Percentiles rank a stretch among this genome's conserved stretches.
phyloP scores from a whole-genome alignment of 2,113 vertebrate species.

The Ctenodactylus gundi region DNA sequence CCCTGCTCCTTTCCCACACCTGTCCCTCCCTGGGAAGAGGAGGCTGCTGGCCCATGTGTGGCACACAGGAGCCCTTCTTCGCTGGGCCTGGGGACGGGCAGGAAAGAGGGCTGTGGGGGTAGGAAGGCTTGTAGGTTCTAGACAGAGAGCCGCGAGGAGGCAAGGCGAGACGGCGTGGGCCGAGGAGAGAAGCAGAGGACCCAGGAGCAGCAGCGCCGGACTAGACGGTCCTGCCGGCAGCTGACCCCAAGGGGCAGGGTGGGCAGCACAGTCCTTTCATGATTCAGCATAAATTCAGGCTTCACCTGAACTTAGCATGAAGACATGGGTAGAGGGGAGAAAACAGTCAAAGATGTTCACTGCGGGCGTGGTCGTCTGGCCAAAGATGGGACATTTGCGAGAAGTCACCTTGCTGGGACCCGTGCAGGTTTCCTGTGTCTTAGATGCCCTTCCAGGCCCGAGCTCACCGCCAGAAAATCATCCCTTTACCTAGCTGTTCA shows the following conservation, averaged over 20 bases:
- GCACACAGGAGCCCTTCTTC: not conserved
- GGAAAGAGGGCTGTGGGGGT: too few relatives aligned
- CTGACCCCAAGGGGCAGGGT: not conserved
- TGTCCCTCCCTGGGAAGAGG: not conserved
- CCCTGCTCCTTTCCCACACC: not conserved
- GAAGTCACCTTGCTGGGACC: too few relatives aligned
- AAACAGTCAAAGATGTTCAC: not conserved
- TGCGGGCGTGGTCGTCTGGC: not conserved
- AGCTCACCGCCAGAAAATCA: not conserved
- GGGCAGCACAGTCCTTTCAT: not conserved
- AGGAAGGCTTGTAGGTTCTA: too few relatives aligned
- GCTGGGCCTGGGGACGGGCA: not conserved
- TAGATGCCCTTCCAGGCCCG: not conserved
- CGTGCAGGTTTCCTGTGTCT: not conserved
- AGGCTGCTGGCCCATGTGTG: not conserved
- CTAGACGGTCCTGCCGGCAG: too few relatives aligned
- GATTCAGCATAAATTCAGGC: not conserved
- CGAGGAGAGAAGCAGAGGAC: too few relatives aligned
- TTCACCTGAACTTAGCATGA: not conserved
- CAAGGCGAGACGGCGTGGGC: too few relatives aligned
- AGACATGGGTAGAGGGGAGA: not conserved
- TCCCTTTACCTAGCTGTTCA: not conserved
- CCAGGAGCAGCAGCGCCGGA: too few relatives aligned
- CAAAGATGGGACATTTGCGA: not conserved
- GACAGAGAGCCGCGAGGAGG: too few relatives aligned